Base-by-base conservation (phyloP, 1,140 invertebrate genomes). In the Caenorhabditis inopinata region DNA sequence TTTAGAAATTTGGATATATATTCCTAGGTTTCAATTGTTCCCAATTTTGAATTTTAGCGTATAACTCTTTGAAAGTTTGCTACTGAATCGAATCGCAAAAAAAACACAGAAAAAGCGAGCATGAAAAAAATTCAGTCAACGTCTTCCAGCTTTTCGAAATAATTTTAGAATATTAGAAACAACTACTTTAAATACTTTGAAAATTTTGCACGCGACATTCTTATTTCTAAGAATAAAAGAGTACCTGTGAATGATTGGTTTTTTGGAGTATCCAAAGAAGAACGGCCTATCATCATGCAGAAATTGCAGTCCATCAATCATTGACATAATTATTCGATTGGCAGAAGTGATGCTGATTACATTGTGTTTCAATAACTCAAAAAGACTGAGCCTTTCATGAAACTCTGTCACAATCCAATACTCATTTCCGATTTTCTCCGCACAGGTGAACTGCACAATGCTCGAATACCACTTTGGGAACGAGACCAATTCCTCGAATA, bases 351-450 rank as follows among this genome's bases (percentile, higher is more conserved):
- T 6, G 38, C 32, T 68, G 32, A 68, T 68, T 18, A 9, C n/a
- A 38, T 68, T 68, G 12, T 68, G 29, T 12, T 68, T 68, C 16
- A 68, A 12, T 12, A 68, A 12, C 27, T 68, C 58, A 68, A 21
- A 68, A 21, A 68, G 58, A 68, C 58, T 38, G 7, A 68, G 32
- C 23, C 58, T 35, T 32, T 68, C 58, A 18, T 68, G 58, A 25
- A 68, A 68, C 11, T 68, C 58, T 1, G 58, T 68, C 58, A 68
- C 58, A 42, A 68, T 68, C 58, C 58, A 68, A 68, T 68, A 68
- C 32, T 68, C 58, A 42, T 68, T n/a, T 18, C 58, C 58, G 0
- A 68, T 29, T 27, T 42, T 38, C n/a, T 68, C 32, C 21, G 58
- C 58, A 18, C 32, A 38, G 9, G 23, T 7, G 18, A 38, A 68